These are phyloP conservation scores for Aelia acuminata DNA, from an alignment of 2,888 invertebrate genomes.

Conservation along the genomic window DNA sequence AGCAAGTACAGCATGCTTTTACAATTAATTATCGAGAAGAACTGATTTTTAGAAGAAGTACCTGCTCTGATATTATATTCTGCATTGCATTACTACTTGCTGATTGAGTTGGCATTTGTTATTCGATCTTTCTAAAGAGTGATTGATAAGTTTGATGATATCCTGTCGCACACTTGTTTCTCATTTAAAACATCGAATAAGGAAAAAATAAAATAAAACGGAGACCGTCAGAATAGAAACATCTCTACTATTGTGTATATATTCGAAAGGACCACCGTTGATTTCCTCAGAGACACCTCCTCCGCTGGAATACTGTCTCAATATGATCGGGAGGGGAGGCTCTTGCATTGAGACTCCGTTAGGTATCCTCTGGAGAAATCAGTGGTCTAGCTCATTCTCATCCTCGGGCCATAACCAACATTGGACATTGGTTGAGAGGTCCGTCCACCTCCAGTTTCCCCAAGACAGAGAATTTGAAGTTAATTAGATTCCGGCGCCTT, in stretches of 20 bases:
- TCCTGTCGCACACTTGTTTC: too few relatives aligned
- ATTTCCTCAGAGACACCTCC: not conserved
- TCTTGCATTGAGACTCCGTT: not conserved
- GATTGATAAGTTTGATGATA: too few relatives aligned
- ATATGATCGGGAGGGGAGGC: slow-evolving; percentile 18
- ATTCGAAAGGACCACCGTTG: not conserved
- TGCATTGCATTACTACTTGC: too few relatives aligned
- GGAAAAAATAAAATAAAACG: not conserved
- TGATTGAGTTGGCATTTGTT: too few relatives aligned
- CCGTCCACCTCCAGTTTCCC: not conserved
- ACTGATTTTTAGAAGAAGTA: too few relatives aligned
- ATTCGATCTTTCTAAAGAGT: too few relatives aligned
- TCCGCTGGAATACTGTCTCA: not conserved
- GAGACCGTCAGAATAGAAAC: not conserved
- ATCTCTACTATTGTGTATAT: not conserved
- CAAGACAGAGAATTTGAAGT: not conserved
- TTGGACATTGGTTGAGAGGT: not conserved
- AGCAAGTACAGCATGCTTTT: too few relatives aligned
- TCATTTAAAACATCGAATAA: not conserved
- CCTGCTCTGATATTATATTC: too few relatives aligned
- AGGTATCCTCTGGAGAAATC: slow-evolving; percentile 13
- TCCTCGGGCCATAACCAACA: not conserved
- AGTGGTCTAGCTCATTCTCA: not conserved
- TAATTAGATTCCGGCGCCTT: not conserved
- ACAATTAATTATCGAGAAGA: too few relatives aligned